Conservation (phyloP, 2,888 invertebrate species). For the Congeria kusceri region DNA sequence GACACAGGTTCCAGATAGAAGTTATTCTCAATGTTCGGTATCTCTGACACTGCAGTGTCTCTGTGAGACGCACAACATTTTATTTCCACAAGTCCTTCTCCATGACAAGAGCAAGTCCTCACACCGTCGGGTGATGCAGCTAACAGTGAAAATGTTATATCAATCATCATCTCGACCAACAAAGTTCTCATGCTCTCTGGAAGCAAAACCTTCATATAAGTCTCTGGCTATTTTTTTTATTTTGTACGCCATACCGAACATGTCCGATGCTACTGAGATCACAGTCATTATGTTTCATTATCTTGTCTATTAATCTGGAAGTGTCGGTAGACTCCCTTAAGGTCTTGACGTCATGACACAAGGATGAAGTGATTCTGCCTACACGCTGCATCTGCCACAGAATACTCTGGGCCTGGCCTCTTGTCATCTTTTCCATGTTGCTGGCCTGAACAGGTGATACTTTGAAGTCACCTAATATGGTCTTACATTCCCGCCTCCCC, state of each 20-base stretch:
- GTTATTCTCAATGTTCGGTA: too few relatives aligned
- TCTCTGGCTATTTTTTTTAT: background rate
- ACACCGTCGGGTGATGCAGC: too few relatives aligned
- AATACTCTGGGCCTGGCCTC: background rate
- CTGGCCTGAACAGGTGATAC: background rate
- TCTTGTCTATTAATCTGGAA: background rate
- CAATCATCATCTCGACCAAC: too few relatives aligned
- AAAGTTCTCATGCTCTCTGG: background rate
- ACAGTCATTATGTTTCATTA: background rate
- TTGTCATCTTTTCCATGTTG: slow-evolving; percentile 1
- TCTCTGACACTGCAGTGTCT: too few relatives aligned
- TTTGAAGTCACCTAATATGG: background rate
- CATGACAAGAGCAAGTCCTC: too few relatives aligned
- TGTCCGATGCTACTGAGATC: background rate
- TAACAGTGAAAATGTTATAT: too few relatives aligned
- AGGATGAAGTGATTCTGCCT: background rate
- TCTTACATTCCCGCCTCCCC: too few relatives aligned
- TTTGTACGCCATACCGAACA: background rate
- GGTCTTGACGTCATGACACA: background rate
- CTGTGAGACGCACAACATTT: too few relatives aligned
- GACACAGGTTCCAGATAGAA: too few relatives aligned
- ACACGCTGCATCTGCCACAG: background rate
- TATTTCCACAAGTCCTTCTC: too few relatives aligned
- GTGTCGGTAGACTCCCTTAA: background rate
- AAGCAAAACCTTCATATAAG: background rate